Evolutionary conservation across 37 sponge, comb jelly and placozoan genomes (phyloP).

Genomic region (Axinella damicornis): DNA sequence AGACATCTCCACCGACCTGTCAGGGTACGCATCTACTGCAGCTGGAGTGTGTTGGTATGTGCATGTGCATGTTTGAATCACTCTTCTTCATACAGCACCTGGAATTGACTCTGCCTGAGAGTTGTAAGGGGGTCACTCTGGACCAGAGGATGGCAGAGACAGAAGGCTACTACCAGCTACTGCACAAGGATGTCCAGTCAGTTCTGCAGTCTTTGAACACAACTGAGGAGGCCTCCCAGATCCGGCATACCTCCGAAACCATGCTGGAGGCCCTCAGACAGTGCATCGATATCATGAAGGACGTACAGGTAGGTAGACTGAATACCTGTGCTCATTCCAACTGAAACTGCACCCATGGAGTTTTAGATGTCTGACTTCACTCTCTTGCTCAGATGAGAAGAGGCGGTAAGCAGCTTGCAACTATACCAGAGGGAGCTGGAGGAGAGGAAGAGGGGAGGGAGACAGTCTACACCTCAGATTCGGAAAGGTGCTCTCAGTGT

Average conservation of each 20-base stretch:
- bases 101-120: slow-evolving; percentile 27
- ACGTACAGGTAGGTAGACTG: slow-evolving; percentile 24
- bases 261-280: slow-evolving; percentile 76
- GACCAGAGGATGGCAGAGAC: slow-evolving; percentile 72
- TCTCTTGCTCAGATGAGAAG: too few relatives aligned
- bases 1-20: slow-evolving; percentile 45
- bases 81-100: slow-evolving; percentile 3
- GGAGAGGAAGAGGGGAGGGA: too few relatives aligned
- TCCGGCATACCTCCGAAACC: slow-evolving; percentile 38
- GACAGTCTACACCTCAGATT: too few relatives aligned
- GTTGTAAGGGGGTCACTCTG: slow-evolving; percentile 17
- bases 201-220: slow-evolving; percentile 10
- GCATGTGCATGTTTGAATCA: too few relatives aligned
- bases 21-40: too few relatives aligned
- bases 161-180: slow-evolving; percentile 75
- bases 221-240: slow-evolving; percentile 47
- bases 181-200: slow-evolving; percentile 58
- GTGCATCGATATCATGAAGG: slow-evolving; percentile 74
- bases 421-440: too few relatives aligned
- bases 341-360: too few relatives aligned
- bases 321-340: too few relatives aligned
- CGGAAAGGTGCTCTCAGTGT: too few relatives aligned
- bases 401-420: too few relatives aligned
- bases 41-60: too few relatives aligned
- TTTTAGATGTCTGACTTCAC: too few relatives aligned